Evolutionary conservation across 2,797 vertebrate genomes (phyloP).

Genomic region (Enteromius paludinosus): DNA sequence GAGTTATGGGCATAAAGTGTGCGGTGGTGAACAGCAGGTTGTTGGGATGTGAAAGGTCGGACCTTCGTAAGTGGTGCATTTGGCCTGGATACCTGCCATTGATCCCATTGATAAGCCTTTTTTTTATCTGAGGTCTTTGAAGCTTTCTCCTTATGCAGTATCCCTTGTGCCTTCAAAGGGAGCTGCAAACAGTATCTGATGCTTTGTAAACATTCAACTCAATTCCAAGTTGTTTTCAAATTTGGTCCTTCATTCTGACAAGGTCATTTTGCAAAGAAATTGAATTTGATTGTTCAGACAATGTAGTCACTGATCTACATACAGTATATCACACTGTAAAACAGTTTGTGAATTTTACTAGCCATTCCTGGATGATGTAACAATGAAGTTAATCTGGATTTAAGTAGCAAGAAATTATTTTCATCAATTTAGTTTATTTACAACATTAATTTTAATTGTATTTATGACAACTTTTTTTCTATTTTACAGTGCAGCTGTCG

Average conservation of each 20-base stretch:
- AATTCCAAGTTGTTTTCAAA: neutral
- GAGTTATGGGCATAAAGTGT: neutral
- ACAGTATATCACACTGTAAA: neutral
- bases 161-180: slow-evolving; percentile 60
- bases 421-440: neutral
- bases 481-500: neutral
- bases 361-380: neutral
- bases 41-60: slow-evolving; percentile 35
- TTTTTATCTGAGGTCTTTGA: slow-evolving; percentile 74
- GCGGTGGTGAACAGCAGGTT: neutral
- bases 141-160: slow-evolving; percentile 69
- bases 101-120: slow-evolving; percentile 69
- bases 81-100: slow-evolving; percentile 54
- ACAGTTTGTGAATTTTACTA: neutral
- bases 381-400: neutral
- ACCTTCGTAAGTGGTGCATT: slow-evolving; percentile 1
- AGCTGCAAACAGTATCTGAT: neutral
- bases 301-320: neutral
- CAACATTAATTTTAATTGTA: neutral
- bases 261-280: neutral
- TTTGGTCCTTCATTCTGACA: neutral
- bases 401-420: neutral
- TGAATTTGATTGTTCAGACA: neutral
- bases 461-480: neutral
- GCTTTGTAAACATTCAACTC: neutral